Conservation (phyloP, 2,888 invertebrate species). For the Cheilosia vernalis region DNA sequence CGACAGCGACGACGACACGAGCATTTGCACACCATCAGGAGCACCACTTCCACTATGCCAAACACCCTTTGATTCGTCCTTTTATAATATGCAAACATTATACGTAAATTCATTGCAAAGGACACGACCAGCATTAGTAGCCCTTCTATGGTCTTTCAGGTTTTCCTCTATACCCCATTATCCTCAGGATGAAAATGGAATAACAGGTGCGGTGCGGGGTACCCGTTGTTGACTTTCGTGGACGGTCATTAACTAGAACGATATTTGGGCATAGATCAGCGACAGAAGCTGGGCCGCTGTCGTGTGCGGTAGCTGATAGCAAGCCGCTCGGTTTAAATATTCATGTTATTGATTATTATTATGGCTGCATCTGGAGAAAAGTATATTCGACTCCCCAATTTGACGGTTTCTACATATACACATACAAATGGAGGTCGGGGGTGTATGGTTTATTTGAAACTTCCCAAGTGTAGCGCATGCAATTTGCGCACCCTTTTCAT, state of each 20-base stretch:
- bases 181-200: slow-evolving; percentile 11
- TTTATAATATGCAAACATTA: slow-evolving; percentile 63
- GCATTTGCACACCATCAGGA: slow-evolving; percentile 16
- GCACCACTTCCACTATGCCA: slow-evolving; percentile 10
- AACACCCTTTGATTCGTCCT: slow-evolving; percentile 63
- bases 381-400: slow-evolving; percentile 34
- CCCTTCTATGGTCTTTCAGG: slow-evolving; percentile 1
- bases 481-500: background rate
- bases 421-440: background rate
- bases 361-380: slow-evolving; percentile 44
- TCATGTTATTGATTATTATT: slow-evolving; percentile 53
- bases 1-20: background rate
- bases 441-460: slow-evolving; percentile 7
- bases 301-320: slow-evolving; percentile 17
- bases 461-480: slow-evolving; percentile 4
- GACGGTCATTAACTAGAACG: slow-evolving; percentile 52
- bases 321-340: slow-evolving; percentile 30
- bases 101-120: slow-evolving; percentile 54
- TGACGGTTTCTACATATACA: slow-evolving; percentile 22
- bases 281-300: background rate
- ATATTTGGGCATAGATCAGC: slow-evolving; percentile 32
- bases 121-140: slow-evolving; percentile 41
- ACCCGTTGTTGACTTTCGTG: slow-evolving; percentile 40
- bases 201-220: background rate
- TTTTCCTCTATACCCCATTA: background rate